These are phyloP conservation scores for Mythimna pallens DNA, from an alignment of 2,888 invertebrate species.

Conservation along the genomic window DNA sequence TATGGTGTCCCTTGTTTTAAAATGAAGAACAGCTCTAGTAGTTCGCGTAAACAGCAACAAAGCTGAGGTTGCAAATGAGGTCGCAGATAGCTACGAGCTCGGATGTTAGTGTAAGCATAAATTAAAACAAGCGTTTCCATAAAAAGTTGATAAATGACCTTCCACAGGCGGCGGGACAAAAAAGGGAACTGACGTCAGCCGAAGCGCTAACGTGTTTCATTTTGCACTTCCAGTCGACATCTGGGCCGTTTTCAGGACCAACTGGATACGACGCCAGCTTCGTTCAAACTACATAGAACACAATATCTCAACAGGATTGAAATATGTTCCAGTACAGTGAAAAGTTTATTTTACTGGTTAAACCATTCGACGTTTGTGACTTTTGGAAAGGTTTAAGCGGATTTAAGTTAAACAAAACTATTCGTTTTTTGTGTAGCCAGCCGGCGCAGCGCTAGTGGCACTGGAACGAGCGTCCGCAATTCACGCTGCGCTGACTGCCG, in stretches of 20 bases:
- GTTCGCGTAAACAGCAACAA: constrained; percentile 80
- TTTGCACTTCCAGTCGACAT: constrained; percentile 85
- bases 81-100: constrained; percentile 85
- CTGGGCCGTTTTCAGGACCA: constrained; percentile 82
- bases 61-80: constrained; percentile 85
- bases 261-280: constrained; percentile 67
- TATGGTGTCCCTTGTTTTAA: constrained; percentile 70
- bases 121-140: constrained; percentile 89
- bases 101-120: constrained; percentile 88
- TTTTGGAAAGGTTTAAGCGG: constrained; percentile 50
- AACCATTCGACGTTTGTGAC: constrained; percentile 44
- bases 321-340: constrained; percentile 32
- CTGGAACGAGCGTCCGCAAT: constrained; percentile 74
- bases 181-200: constrained; percentile 85
- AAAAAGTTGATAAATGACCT: constrained; percentile 90
- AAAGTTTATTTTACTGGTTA: constrained; percentile 38
- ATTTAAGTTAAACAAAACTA: constrained; percentile 55
- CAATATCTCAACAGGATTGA: constrained; percentile 50
- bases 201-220: constrained; percentile 88
- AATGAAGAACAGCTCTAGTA: constrained; percentile 74
- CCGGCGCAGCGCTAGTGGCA: constrained; percentile 62
- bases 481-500: constrained; percentile 77
- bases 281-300: constrained; percentile 58
- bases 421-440: constrained; percentile 65
- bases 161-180: constrained; percentile 86